Conservation (phyloP, 2,888 invertebrate genomes). For the Standfussiana lucernea region DNA sequence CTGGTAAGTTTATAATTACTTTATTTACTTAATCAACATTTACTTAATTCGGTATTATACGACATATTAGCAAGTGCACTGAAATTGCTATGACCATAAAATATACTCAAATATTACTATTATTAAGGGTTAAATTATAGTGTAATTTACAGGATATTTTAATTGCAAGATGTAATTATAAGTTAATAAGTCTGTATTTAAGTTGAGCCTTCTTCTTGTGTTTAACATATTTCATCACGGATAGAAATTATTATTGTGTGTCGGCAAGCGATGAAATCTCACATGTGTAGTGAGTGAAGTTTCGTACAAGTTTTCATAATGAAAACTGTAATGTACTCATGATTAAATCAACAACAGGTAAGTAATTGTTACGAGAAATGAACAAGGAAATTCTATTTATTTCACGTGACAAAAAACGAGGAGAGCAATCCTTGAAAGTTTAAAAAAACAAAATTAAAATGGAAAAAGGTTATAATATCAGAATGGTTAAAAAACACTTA, state of each 20-base stretch:
- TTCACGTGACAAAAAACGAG: background rate
- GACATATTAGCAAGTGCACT: background rate
- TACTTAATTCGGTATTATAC: background rate
- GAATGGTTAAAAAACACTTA: background rate
- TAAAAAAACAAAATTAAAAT: background rate
- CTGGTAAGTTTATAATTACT: slow-evolving; percentile 51
- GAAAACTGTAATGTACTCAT: background rate
- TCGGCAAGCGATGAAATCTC: background rate
- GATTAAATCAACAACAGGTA: background rate
- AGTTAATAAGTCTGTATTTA: slow-evolving; percentile 18
- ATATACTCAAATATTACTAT: background rate
- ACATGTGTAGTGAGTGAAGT: too few relatives aligned
- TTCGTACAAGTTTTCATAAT: background rate
- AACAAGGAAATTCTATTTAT: background rate
- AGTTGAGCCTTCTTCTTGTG: background rate
- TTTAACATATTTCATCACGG: slow-evolving; percentile 26
- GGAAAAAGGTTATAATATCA: background rate
- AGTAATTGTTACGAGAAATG: background rate
- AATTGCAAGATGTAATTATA: slow-evolving; percentile 27
- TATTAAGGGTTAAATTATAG: slow-evolving; percentile 28
- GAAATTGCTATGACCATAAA: background rate
- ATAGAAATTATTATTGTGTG: slow-evolving; percentile 16
- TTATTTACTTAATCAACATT: slow-evolving; percentile 1
- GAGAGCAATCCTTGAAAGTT: background rate
- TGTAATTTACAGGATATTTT: slow-evolving; percentile 33